Percentiles rank a stretch among this genome's conserved stretches.
Evolutionary conservation across 2,888 invertebrate genomes (phyloP).

Genomic region (Hipparchia semele): DNA sequence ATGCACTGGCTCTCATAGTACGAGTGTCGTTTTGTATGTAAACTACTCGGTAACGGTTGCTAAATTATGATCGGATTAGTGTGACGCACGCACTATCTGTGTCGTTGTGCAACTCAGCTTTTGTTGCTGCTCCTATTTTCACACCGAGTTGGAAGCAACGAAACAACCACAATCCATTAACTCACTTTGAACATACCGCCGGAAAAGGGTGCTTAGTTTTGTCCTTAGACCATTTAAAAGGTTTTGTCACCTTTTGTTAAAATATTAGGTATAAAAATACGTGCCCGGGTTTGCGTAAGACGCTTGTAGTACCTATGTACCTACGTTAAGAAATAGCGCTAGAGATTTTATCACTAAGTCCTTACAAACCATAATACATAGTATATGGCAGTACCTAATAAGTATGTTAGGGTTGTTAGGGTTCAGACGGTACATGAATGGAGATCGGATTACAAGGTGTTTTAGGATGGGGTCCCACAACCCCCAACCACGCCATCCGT

Average conservation of each 20-base stretch:
- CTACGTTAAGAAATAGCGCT: too few species aligned
- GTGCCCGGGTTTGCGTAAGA: neutral
- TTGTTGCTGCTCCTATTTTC: conserved; percentile 28
- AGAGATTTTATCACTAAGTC: too few species aligned
- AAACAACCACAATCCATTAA: conserved; percentile 24
- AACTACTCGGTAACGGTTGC: conserved; percentile 23
- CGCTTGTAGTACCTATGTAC: neutral
- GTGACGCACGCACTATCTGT: conserved; percentile 27
- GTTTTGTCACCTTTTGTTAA: neutral
- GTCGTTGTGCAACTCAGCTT: conserved; percentile 20
- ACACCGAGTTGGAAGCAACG: conserved; percentile 16
- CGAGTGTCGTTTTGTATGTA: neutral
- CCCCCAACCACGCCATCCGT: too few species aligned
- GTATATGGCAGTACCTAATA: too few species aligned
- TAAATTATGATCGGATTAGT: conserved; percentile 33
- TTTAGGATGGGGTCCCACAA: too few species aligned
- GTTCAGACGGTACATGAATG: too few species aligned
- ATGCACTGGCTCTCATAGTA: neutral
- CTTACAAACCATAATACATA: too few species aligned
- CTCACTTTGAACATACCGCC: neutral
- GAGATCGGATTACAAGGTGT: too few species aligned
- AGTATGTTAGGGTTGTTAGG: too few species aligned
- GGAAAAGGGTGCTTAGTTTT: conserved; percentile 2
- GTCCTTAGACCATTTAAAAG: too few species aligned
- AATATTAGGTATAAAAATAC: neutral